Evolutionary conservation across 2,113 vertebrate species (phyloP), one percentile per base, ranked within the genome.

Genomic region (Saccopteryx bilineata): DNA sequence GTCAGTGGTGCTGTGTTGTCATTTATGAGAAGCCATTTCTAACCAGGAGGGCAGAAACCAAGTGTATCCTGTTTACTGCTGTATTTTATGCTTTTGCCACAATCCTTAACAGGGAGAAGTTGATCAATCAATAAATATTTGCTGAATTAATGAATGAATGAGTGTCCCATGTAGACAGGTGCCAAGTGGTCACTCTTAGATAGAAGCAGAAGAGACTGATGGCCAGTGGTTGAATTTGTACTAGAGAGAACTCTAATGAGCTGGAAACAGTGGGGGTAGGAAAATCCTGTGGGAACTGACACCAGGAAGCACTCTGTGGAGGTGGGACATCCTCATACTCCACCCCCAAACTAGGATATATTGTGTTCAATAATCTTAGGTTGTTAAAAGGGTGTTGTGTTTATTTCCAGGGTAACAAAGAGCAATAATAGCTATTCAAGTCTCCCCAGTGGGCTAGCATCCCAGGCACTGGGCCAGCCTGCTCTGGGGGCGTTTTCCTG

Each of bases 341-440:
- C 8, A 50, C 18, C 33, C 48, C 63, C 19, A 92, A 50, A 52
- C 31, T 9, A 66, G 10, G 33, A 60, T 60, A 15, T 24, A 21
- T 18, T 4, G 0, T 58, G 24, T 39, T 61, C 46, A 52, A 7
- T 50, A 18, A 39, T 23, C n/a, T 54, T 54, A 39, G 39, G 39
- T 65, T 39, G 56, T 89, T 95, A 93, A 84, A 46, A 90, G 69
- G 39, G 26, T 21, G 9, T 48, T 93, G 56, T 72, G 7, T 66
- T 82, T 76, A 66, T 94, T 92, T 79, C 61, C 50, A 79, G 9
- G 63, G 18, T 33, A 95, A 78, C 52, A 91, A 79, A 96, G 71
- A 69, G 9, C 69, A 91, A 48, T 79, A 46, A 54, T 63, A 88
- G 58, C 78, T 82, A 66, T 71, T 85, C 75, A 87, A 79, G 82